Evolutionary conservation across 2,797 vertebrate genomes (phyloP), one percentile per base, ranked within the genome.

Genomic region (Buceros bicornis): DNA sequence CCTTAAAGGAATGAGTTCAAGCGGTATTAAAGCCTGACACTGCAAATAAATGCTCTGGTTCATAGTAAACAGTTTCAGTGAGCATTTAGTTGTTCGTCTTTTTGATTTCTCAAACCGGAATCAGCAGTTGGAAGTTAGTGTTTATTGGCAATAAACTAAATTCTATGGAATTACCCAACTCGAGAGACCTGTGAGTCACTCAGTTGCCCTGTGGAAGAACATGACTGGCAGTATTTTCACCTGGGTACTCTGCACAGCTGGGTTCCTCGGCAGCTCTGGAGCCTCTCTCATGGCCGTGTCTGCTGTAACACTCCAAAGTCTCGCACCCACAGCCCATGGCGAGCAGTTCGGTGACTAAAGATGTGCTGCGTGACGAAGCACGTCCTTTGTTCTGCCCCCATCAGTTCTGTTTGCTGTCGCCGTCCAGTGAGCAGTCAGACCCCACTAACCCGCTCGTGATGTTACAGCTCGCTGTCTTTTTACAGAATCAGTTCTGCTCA

Each of bases 301-400:
- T 16, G 11, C 25, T 26, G n/a, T 35, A 31, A 13, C 13, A 2
- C 25, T 31, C 25, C 4, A 22, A 43, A 5, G 2, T 18, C 29
- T 37, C 2, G 0, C 47, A 22, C 4, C 43, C 28, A 3, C 31
- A 31, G 50, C 50, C 50, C 4, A 3, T 0, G 13, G 31, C 29
- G 7, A 19, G 26, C 57, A 4, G 50, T 43, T 24, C 37, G 43
- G 43, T 2, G 18, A 14, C 16, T 5, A 13, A 13, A 22, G 4
- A 3, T 6, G 1, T 1, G 12, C 21, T 8, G 31, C 0, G 8
- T 6, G 2, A 5, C 24, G 31, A 61, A 10, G 50, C 35, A 16
- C 16, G 5, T 14, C 64, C 37, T 51, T 24, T 8, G 54, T 53
- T 16, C 51, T 26, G 19, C 13, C 22, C 33, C 18, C 58, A 7